Evolutionary conservation across 2,113 vertebrate genomes (phyloP), one percentile per base, ranked within the genome.

Genomic region (Pionites leucogaster): DNA sequence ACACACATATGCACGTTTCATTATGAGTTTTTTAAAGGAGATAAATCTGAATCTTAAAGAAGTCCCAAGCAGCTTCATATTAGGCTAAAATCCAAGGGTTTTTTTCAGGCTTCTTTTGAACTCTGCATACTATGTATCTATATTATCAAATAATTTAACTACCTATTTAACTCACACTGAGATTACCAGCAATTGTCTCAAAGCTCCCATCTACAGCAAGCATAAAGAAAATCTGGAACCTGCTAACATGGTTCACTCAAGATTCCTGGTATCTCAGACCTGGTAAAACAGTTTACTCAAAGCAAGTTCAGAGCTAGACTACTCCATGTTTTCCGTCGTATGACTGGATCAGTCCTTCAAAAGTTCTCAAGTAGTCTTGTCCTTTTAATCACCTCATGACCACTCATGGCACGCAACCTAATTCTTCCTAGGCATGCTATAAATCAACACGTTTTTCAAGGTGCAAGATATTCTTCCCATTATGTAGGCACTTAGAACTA

Each of bases 11-110:
- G 62, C 17, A 49, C 12, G 70, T 91, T 69, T 65, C 42, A 6
- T 70, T 70, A 53, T 70, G 41, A 37, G 17, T 74, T 81, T 53
- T 94, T 91, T 86, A 74, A 74, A 74, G 50, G 72, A 91, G n/a
- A 81, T 44, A 91, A 57, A 93, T 53, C 17, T 44, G 31, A 92
- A 35, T 75, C 91, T 77, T 52, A 39, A 29, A 86, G 37, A 62
- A 63, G 44, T 50, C 10, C 14, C 29, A 53, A 39, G 42, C 17
- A 86, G 12, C 39, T 85, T 49, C 37, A 44, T 13, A 4, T 71
- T 46, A 71, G 33, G 19, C 18, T 55, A 50, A 53, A 63, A 44
- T 19, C 22, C 42, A 42, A 57, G 37, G 35, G 33, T 31, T n/a
- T 81, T 28, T 67, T 49, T 35, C n/a, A 44, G 60, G 41, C 41